Percentiles rank a stretch among this genome's conserved stretches.
phyloP scores from a whole-genome alignment of 1,140 invertebrate species.

The Brachionus angularis region DNA sequence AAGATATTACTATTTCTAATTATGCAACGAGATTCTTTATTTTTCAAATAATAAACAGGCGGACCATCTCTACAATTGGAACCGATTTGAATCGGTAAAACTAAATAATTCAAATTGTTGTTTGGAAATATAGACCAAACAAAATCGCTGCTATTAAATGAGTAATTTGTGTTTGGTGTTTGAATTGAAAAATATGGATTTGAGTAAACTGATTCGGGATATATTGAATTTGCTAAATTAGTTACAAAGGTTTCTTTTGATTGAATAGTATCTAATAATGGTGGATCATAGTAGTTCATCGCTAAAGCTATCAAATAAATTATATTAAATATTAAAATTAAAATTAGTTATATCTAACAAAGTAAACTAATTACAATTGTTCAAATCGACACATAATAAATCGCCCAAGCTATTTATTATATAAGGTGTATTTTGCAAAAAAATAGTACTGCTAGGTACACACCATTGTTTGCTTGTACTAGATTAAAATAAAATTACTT shows the following conservation, averaged over 20 bases:
- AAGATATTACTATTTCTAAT: background rate
- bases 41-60: conserved; percentile 17
- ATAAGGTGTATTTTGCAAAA: conserved; percentile 8
- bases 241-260: no score
- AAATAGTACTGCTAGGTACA: conserved; percentile 6
- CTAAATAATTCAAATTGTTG: background rate
- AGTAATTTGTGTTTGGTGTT: background rate
- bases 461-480: conserved; percentile 10
- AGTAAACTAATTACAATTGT: conserved; percentile 22
- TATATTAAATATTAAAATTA: background rate
- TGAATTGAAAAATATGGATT: background rate
- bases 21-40: conserved; percentile 4
- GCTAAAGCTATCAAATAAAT: background rate
- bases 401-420: conserved; percentile 9
- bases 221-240: background rate
- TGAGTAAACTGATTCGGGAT: background rate
- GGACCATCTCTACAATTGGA: background rate
- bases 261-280: no score
- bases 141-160: conserved; percentile 2
- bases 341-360: background rate
- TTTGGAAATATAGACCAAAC: background rate
- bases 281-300: no score
- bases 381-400: conserved; percentile 8
- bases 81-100: conserved; percentile 7
- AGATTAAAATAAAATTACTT: no score